phyloP scores from a whole-genome alignment of 2,113 vertebrate genomes.

The Taurulus bubalis region DNA sequence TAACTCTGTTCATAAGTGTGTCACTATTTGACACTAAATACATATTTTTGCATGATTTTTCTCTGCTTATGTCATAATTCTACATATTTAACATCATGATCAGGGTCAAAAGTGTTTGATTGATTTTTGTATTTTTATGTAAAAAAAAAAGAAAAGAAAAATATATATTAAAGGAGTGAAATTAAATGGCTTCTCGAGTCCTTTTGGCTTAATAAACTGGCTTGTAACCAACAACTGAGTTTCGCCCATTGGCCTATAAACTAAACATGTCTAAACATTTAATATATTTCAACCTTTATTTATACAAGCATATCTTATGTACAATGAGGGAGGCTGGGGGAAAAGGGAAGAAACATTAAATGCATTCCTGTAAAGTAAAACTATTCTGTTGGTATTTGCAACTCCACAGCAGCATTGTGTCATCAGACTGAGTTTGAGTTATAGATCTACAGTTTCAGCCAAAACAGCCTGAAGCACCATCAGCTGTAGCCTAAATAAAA shows the following conservation, averaged over 20 bases:
- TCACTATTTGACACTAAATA: neutral
- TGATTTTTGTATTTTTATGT: neutral
- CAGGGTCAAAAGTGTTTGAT: neutral
- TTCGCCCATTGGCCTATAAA: neutral
- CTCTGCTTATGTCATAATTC: neutral
- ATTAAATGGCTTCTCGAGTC: neutral
- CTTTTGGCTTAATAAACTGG: neutral
- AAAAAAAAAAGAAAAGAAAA: neutral
- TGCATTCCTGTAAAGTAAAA: neutral
- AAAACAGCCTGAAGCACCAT: slow-evolving; percentile 36
- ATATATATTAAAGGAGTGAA: neutral
- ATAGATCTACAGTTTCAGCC: neutral
- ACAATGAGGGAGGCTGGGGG: neutral
- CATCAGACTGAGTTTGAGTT: neutral
- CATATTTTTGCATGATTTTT: neutral
- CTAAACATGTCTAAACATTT: too few relatives aligned
- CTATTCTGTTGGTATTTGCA: neutral
- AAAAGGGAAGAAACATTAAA: neutral
- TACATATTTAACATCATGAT: neutral
- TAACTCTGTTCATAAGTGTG: neutral
- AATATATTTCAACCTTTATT: neutral
- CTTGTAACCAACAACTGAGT: neutral
- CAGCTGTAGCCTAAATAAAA: slow-evolving; percentile 58
- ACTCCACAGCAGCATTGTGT: neutral
- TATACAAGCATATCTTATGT: neutral